These are phyloP conservation scores for Percopsis omiscomaycus DNA, from an alignment of 2,797 vertebrate species.

Conservation along the genomic window DNA sequence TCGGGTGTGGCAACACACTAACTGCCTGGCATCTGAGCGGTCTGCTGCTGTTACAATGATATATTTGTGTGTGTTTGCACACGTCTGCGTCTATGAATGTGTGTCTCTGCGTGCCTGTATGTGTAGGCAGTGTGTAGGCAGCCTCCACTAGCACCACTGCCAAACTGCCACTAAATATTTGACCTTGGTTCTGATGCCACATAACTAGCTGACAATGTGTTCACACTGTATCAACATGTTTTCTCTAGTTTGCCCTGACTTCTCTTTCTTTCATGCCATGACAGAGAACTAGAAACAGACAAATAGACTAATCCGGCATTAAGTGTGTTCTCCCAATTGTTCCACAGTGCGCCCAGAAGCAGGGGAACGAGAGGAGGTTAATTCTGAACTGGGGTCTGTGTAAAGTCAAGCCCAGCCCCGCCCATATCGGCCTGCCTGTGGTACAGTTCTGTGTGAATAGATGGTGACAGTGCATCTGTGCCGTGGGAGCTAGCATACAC, in stretches of 20 bases:
- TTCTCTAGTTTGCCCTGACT: not conserved
- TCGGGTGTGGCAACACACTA: not conserved
- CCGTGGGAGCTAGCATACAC: conserved; percentile 7
- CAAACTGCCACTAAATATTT: conserved; percentile 15
- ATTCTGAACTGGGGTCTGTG: conserved; percentile 7
- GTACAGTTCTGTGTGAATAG: conserved; percentile 26
- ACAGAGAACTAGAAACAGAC: not conserved
- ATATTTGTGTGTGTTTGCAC: conserved; percentile 20
- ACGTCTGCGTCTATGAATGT: no score
- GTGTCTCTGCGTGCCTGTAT: no score
- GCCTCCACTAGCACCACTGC: conserved; percentile 23
- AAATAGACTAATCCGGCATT: no score
- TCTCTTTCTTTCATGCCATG: not conserved
- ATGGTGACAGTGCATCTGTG: conserved; percentile 17
- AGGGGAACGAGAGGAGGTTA: conserved; percentile 21
- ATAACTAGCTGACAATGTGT: conserved; percentile 12
- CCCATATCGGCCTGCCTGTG: conserved; percentile 7
- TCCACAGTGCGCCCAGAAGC: conserved; percentile 8
- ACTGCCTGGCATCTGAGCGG: conserved; percentile 1
- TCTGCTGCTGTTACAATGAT: conserved; percentile 26
- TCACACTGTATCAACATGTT: conserved; percentile 41
- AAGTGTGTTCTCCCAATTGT: not conserved
- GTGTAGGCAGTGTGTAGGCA: not conserved
- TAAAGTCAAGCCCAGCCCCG: conserved; percentile 8
- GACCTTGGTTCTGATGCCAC: conserved; percentile 20